These are phyloP conservation scores for Oikopleura vanhoeffeni DNA, from an alignment of 23 tunicate species.

Conservation along the genomic window DNA sequence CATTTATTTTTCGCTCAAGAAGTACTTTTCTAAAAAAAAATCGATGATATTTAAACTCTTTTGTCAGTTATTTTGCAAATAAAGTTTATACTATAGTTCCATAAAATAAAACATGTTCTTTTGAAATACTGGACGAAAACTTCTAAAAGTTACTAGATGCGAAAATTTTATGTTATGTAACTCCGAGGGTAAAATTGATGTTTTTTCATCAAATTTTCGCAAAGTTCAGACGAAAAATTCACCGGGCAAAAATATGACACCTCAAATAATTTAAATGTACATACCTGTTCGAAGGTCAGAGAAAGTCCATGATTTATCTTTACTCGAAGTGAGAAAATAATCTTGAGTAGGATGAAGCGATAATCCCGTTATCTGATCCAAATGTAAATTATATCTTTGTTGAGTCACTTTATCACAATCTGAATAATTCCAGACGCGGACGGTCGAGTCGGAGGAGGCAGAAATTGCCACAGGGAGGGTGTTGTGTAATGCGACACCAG, in stretches of 20 bases:
- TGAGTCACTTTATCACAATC: conserved; percentile 15
- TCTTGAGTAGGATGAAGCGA: conserved; percentile 12
- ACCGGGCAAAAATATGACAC: no score
- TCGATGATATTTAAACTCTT: no score
- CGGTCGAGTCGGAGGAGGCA: conserved; percentile 71
- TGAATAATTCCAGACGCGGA: conserved; percentile 62
- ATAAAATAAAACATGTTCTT: no score
- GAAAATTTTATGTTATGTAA: no score
- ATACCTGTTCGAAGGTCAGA: neutral
- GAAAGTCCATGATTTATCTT: conserved; percentile 3
- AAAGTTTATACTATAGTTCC: no score
- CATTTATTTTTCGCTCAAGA: no score
- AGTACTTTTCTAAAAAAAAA: no score
- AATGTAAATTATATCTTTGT: neutral
- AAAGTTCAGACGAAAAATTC: neutral
- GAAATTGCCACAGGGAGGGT: conserved; percentile 25
- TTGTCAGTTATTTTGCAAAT: no score
- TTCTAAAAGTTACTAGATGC: no score
- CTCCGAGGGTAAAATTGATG: no score
- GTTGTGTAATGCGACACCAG: neutral
- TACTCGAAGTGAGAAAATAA: neutral
- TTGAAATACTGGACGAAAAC: no score
- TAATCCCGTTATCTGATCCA: neutral
- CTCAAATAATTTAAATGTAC: neutral
- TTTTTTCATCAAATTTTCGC: neutral